phyloP scores from a whole-genome alignment of 2,888 invertebrate species.

The Agrotis segetum region DNA sequence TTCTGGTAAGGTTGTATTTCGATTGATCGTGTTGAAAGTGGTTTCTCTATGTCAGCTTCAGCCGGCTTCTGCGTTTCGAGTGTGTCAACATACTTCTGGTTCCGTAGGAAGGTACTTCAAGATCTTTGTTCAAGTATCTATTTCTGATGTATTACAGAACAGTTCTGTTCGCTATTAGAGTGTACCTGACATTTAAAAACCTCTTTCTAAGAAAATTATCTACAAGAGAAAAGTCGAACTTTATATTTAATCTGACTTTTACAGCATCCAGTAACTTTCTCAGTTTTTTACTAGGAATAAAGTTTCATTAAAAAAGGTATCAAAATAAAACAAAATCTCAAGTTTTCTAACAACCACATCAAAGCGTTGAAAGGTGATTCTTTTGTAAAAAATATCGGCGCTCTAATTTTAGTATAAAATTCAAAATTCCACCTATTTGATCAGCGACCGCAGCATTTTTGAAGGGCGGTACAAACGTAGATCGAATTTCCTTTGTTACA shows the following conservation, averaged over 20 bases:
- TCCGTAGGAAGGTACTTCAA: conserved; percentile 37
- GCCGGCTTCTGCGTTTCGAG: conserved; percentile 53
- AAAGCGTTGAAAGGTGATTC: conserved; percentile 19
- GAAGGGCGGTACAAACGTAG: background rate
- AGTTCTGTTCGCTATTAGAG: conserved; percentile 22
- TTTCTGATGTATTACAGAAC: conserved; percentile 57
- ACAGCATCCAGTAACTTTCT: background rate
- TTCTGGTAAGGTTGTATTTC: conserved; percentile 39
- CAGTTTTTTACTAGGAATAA: background rate
- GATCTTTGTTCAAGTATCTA: conserved; percentile 59
- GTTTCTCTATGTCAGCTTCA: conserved; percentile 31
- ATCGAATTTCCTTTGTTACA: conserved; percentile 42
- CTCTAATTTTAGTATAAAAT: conserved; percentile 20
- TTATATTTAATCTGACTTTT: background rate
- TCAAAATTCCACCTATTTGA: conserved; percentile 8
- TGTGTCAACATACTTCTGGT: conserved; percentile 63
- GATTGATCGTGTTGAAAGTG: background rate
- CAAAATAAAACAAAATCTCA: background rate
- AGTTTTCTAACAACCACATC: conserved; percentile 27
- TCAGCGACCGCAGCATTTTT: conserved; percentile 7
- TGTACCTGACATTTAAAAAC: background rate
- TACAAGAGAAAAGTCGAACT: background rate
- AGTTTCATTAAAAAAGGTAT: background rate
- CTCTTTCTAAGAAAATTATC: background rate
- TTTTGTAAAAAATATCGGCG: conserved; percentile 19